A percentile compares a stretch with the other conserved stretches of the same genome.
Evolutionary conservation across 2,797 vertebrate species (phyloP).

Genomic region (Heteromormyrus szaboi): DNA sequence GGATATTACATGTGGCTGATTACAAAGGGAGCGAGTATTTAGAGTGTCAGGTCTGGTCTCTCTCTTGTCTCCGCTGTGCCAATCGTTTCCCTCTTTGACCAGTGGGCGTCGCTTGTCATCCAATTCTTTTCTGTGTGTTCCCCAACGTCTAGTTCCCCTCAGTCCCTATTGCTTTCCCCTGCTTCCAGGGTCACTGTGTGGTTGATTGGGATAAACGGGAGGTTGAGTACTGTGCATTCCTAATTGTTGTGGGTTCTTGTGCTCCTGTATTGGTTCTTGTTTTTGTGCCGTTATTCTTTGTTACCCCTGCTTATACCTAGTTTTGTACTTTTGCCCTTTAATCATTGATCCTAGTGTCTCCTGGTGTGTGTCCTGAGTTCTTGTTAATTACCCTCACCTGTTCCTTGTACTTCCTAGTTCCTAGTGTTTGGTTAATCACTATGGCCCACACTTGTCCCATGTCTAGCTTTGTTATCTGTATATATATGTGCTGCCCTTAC

Average conservation of each 20-base stretch:
- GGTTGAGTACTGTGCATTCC: not conserved
- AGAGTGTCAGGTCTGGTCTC: not conserved
- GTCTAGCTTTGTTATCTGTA: not conserved
- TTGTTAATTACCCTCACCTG: not conserved
- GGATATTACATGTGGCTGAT: not conserved
- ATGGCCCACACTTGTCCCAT: not conserved
- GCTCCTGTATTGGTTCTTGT: not conserved
- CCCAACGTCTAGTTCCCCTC: not conserved
- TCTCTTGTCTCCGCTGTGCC: not conserved
- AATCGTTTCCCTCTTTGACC: not conserved
- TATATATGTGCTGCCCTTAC: not conserved
- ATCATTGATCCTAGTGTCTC: not conserved
- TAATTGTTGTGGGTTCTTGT: not conserved
- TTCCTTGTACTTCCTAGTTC: not conserved
- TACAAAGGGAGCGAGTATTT: not conserved
- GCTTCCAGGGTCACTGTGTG: not conserved
- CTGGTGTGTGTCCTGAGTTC: not conserved
- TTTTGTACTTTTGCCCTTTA: not conserved
- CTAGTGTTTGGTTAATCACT: not conserved
- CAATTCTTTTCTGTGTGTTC: not conserved
- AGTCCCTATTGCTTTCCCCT: not conserved
- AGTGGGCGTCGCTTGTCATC: not conserved
- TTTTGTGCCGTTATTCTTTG: not conserved
- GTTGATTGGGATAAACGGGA: not conserved
- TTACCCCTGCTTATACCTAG: not conserved